Evolutionary conservation across 2,888 invertebrate species (phyloP), one percentile per base, ranked within the genome.

Genomic region (Bruchidius siliquastri): DNA sequence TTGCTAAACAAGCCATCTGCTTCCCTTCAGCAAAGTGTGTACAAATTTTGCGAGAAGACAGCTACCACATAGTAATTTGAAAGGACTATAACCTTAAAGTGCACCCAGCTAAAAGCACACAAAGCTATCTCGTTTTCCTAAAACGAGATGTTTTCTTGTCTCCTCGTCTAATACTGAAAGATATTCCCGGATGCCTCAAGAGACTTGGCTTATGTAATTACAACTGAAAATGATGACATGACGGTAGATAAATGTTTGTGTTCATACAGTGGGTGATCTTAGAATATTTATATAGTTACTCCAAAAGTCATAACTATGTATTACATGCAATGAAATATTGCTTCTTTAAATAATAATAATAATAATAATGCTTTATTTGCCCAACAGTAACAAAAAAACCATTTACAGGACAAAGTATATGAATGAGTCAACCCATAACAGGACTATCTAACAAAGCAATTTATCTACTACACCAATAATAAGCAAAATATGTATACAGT

Each of bases 201-300:
- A 76, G 49, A 72, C 67, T 71, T 69, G 67, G 69, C 70, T 68
- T 75, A 76, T 76, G 74, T 73, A 77, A 77, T 77, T 76, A 77
- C 74, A 74, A 68, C 71, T 72, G 6, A 13, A 13, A 49, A 49
- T 49, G 13, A 49, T 8, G 49, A 18, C 49, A n/a, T n/a, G n/a
- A 18, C 0, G 18, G 13, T 49, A 18, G 49, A 18, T n/a, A 26
- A 26, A 4, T 18, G 49, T 1, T 8, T 49, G 49, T 1, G 49
- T 49, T 49, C 0, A 18, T 49, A 49, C 1, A 18, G 6, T 49
- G 49, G 13, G 49, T 49, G 18, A 49, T 49, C 49, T 8, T 26
- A 8, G 26, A 26, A 8, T 26, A 8, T 26, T 8, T 8, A 26
- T n/a, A n/a, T n/a, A n/a, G n/a, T n/a, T n/a, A n/a, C n/a, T n/a